Conservation (phyloP, 2,113 vertebrate genomes). For the Cynopterus brachyotis region DNA sequence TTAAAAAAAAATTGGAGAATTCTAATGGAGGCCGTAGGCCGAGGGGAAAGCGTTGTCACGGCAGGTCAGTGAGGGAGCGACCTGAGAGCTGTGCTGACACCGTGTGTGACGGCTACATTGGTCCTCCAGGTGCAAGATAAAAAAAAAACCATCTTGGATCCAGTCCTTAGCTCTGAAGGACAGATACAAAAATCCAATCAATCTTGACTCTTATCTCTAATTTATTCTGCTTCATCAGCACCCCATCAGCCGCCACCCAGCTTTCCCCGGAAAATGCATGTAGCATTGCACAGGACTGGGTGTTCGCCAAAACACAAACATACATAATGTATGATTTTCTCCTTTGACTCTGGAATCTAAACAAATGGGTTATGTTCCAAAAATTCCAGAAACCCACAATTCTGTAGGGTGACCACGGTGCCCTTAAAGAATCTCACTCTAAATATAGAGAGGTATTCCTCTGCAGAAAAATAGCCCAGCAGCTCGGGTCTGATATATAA, state of each 20-base stretch:
- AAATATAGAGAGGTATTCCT: conserved; percentile 58
- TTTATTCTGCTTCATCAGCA: not conserved
- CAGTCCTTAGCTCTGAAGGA: not conserved
- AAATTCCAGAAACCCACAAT: conserved; percentile 48
- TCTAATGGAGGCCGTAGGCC: not conserved
- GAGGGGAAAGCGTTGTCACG: too few species aligned
- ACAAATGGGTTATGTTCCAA: conserved; percentile 40
- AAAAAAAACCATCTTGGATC: not conserved
- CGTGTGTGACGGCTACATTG: accelerated
- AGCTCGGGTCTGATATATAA: conserved; percentile 62
- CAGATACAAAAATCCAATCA: not conserved
- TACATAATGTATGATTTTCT: conserved; percentile 25
- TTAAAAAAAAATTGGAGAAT: not conserved
- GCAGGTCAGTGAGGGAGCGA: not conserved
- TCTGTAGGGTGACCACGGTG: not conserved
- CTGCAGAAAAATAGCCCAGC: conserved; percentile 59
- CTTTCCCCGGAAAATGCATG: not conserved
- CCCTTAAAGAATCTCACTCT: conserved; percentile 56
- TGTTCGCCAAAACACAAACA: conserved; percentile 20
- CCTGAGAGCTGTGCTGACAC: accelerated
- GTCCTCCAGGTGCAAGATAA: not conserved
- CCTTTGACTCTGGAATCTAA: conserved; percentile 63
- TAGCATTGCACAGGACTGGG: not conserved
- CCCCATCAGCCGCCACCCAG: not conserved
- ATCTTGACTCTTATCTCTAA: not conserved